Evolutionary conservation across 2,113 vertebrate genomes (phyloP).

Genomic region (Orcinus orca): DNA sequence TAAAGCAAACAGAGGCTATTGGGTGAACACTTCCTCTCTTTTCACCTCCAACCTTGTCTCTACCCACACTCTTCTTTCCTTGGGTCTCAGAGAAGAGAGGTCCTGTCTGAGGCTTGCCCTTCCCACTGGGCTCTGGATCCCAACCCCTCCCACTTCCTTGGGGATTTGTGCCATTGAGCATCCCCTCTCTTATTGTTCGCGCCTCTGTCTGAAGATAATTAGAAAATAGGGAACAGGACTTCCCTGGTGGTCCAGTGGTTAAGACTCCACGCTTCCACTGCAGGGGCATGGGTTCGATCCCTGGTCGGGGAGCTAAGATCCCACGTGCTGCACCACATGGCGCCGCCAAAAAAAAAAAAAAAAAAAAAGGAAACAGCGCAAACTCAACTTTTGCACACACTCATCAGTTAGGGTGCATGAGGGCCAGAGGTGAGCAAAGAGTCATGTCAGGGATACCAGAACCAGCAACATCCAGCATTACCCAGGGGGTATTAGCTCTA

Average conservation of each 20-base stretch:
- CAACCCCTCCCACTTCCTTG: neutral
- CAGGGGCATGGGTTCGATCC: too few relatives aligned
- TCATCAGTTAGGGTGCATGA: neutral
- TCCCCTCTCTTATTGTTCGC: neutral
- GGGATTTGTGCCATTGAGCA: neutral
- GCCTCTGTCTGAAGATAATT: neutral
- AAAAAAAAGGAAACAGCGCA: neutral
- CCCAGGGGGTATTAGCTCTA: neutral
- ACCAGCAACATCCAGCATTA: neutral
- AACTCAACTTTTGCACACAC: neutral
- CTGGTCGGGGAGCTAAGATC: too few relatives aligned
- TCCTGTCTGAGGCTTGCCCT: neutral
- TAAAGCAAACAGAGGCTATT: constrained; percentile 20
- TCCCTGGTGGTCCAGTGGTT: too few relatives aligned
- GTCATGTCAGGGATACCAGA: neutral
- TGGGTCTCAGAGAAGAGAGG: neutral
- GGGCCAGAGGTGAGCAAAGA: neutral
- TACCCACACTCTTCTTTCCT: neutral
- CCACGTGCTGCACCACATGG: too few relatives aligned
- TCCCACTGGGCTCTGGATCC: neutral
- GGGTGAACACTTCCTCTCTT: neutral
- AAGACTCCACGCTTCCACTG: too few relatives aligned
- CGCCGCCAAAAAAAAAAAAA: too few relatives aligned
- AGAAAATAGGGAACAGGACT: neutral
- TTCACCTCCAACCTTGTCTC: constrained; percentile 12